Conservation (phyloP, 2,113 vertebrate species). For the Petaurus breviceps region DNA sequence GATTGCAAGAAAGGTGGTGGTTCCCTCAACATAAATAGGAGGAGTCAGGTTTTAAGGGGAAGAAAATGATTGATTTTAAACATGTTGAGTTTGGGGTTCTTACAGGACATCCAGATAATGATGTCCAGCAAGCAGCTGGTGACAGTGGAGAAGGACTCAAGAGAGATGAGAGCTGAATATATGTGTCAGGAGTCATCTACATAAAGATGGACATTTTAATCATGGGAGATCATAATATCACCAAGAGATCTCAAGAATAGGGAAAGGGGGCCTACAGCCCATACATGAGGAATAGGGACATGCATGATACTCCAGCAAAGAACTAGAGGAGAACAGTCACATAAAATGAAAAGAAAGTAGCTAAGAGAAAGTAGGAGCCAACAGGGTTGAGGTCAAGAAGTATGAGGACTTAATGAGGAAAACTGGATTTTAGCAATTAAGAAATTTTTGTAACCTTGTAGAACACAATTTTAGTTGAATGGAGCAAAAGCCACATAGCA, state of each 20-base stretch:
- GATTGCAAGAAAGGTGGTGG: not conserved
- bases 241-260: not conserved
- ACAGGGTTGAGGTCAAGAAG: not conserved
- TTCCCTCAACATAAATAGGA: not conserved
- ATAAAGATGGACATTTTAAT: not conserved
- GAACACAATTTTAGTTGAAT: not conserved
- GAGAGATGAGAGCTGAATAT: not conserved
- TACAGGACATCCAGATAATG: not conserved
- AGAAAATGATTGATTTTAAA: not conserved
- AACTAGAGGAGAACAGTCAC: not conserved
- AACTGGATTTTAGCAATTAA: not conserved
- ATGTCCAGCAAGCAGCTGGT: not conserved
- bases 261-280: not conserved
- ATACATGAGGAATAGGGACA: not conserved
- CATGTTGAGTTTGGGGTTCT: not conserved
- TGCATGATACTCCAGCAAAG: not conserved
- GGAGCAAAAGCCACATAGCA: not conserved
- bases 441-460: not conserved
- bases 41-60: not conserved
- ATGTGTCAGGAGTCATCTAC: not conserved
- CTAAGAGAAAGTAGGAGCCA: not conserved
- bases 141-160: not conserved
- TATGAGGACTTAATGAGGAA: not conserved
- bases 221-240: not conserved
- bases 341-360: not conserved